Conservation (phyloP, 1,140 invertebrate genomes). For the Anoplolepis gracilipes region DNA sequence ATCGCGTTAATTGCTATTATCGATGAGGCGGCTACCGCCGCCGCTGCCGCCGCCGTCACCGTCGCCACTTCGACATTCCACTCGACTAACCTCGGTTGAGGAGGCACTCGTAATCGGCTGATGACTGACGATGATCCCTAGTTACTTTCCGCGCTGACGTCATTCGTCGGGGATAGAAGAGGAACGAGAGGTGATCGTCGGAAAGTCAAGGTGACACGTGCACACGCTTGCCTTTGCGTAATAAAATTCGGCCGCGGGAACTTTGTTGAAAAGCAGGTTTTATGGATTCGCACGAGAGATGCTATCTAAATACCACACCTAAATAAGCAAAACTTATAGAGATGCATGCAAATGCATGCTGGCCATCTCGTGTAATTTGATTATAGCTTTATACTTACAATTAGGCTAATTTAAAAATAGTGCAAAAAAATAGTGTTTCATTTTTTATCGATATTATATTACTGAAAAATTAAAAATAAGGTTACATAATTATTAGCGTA, state of each 20-base stretch:
- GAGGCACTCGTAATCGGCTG: not conserved
- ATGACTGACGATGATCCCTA: not conserved
- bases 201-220: conserved; percentile 41
- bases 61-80: not conserved
- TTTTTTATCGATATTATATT: not conserved
- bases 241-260: not conserved
- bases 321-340: conserved; percentile 21
- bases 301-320: conserved; percentile 23
- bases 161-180: not conserved
- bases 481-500: not conserved
- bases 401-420: not conserved
- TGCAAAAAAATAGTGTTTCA: not conserved
- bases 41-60: not conserved
- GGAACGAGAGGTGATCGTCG: not conserved
- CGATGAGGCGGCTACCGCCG: not conserved
- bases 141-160: not conserved
- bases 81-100: not conserved
- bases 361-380: not conserved
- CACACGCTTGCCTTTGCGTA: conserved; percentile 25
- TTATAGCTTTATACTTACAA: conserved; percentile 15
- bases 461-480: not conserved
- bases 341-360: conserved; percentile 40
- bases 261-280: conserved; percentile 37
- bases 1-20: conserved; percentile 80
- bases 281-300: not conserved